Conservation (phyloP, 2,797 vertebrate species). For the Cygnus olor region DNA sequence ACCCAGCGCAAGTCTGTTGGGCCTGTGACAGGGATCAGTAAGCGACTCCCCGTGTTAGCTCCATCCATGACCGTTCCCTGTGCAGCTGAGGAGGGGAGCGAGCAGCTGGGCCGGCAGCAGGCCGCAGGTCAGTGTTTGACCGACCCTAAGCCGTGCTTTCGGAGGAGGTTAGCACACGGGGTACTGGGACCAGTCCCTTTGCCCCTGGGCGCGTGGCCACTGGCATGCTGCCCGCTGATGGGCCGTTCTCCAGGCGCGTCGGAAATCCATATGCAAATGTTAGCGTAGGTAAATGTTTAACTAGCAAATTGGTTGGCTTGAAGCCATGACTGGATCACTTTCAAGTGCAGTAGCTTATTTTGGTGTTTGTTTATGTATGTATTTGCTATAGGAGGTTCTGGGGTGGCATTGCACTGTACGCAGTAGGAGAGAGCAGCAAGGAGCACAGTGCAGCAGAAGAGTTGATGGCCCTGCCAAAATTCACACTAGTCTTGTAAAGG, state of each 20-base stretch:
- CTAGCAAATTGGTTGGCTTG: background rate
- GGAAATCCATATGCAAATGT: too few species aligned
- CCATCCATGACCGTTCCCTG: background rate
- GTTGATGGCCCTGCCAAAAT: background rate
- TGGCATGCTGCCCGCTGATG: too few species aligned
- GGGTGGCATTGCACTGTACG: rapidly evolving
- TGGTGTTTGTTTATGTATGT: background rate
- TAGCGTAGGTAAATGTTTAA: background rate
- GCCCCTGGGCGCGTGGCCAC: too few species aligned
- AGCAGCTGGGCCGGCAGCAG: rapidly evolving
- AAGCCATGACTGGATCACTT: background rate
- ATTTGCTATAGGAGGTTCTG: background rate
- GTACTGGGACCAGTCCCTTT: too few species aligned
- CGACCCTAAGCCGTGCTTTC: too few species aligned
- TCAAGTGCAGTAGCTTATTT: background rate
- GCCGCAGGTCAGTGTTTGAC: too few species aligned
- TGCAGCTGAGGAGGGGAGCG: background rate
- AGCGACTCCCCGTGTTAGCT: background rate
- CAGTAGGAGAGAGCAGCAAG: rapidly evolving
- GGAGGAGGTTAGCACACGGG: too few species aligned
- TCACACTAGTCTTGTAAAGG: background rate
- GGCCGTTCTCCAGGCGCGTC: too few species aligned
- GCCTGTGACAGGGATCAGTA: rapidly evolving
- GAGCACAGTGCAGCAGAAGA: background rate
- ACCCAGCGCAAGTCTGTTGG: background rate